A percentile compares a stretch with the other conserved stretches of the same genome.
Conservation (phyloP, 2,888 invertebrate species). For the Mesochorus sp. region DNA sequence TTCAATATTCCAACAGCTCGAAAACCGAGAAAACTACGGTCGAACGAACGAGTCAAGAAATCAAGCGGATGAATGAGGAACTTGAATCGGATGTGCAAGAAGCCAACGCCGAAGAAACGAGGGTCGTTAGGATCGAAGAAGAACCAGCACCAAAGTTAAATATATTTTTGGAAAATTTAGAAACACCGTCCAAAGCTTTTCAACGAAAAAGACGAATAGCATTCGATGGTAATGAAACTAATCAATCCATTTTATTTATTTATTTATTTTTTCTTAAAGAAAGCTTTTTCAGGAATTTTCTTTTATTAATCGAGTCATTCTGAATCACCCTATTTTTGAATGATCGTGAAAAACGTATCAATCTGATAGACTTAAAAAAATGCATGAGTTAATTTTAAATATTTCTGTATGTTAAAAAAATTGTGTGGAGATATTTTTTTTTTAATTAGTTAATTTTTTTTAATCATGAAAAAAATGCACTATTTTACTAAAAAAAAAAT, state of each 20-base stretch:
- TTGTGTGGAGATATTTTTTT: too few relatives aligned
- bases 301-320: too few relatives aligned
- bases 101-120: constrained; percentile 38
- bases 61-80: constrained; percentile 45
- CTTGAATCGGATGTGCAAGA: constrained; percentile 56
- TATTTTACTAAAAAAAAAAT: too few relatives aligned
- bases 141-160: constrained; percentile 71
- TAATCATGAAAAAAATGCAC: too few relatives aligned
- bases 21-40: constrained; percentile 39
- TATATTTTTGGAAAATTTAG: constrained; percentile 77
- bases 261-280: too few relatives aligned
- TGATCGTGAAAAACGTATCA: too few relatives aligned
- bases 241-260: constrained; percentile 3
- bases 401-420: too few relatives aligned
- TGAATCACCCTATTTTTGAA: too few relatives aligned
- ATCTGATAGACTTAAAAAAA: too few relatives aligned
- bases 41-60: constrained; percentile 54
- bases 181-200: constrained; percentile 82
- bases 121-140: constrained; percentile 59
- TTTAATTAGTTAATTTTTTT: too few relatives aligned
- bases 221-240: constrained; percentile 80
- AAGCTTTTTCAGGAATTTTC: too few relatives aligned
- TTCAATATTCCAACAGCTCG: constrained; percentile 66
- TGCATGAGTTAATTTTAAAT: too few relatives aligned
- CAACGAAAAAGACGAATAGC: constrained; percentile 84